Conservation (phyloP, 2,113 vertebrate species). For the Tupaia tana region DNA sequence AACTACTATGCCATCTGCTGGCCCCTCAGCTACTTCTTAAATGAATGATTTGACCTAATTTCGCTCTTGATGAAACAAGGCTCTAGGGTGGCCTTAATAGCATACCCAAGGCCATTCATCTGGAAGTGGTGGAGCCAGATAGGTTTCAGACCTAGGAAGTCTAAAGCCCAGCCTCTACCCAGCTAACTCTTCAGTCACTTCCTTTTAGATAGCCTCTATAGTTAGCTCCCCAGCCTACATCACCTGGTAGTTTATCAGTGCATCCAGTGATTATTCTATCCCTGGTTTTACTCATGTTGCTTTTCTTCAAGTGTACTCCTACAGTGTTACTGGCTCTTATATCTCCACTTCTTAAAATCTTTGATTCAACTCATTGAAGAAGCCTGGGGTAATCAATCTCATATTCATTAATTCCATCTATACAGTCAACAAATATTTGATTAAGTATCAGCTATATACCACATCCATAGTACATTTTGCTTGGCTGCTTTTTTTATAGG, state of each 20-base stretch:
- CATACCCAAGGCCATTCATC: neutral
- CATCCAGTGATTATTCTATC: neutral
- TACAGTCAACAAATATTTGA: neutral
- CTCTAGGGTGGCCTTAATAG: neutral
- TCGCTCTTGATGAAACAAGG: constrained; percentile 13
- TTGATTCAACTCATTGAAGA: neutral
- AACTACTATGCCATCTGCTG: too few relatives aligned
- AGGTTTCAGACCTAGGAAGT: neutral
- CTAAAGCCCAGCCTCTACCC: neutral
- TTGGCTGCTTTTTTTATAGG: neutral
- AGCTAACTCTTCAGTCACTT: neutral
- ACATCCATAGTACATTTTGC: neutral
- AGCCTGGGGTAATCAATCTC: neutral
- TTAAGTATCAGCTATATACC: neutral
- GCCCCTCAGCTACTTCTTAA: neutral
- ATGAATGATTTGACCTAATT: neutral
- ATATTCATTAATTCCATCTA: neutral
- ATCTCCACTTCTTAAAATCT: neutral
- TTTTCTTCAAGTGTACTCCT: neutral
- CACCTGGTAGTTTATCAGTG: neutral
- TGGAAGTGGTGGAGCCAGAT: neutral
- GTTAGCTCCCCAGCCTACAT: neutral
- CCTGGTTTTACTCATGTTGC: neutral
- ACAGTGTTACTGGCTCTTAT: neutral
- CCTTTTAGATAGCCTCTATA: neutral